Conservation (phyloP, 2,113 vertebrate species). For the Sander vitreus region DNA sequence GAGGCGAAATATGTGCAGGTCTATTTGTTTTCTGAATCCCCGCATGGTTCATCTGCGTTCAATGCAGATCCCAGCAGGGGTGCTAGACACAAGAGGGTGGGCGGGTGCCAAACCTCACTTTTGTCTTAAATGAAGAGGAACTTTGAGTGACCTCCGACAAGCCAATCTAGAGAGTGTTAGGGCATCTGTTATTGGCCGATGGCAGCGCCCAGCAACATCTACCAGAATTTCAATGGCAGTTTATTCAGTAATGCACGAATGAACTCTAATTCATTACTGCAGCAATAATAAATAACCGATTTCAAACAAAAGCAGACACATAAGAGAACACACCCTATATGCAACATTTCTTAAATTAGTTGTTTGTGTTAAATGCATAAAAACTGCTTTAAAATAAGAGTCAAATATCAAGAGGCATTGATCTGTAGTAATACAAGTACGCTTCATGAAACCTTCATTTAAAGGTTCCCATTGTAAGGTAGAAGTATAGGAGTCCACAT, state of each 20-base stretch:
- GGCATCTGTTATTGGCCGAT: constrained; percentile 30
- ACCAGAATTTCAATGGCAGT: not conserved
- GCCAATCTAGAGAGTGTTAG: not conserved
- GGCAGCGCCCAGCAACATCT: constrained; percentile 54
- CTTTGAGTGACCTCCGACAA: constrained; percentile 58
- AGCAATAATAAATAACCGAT: not conserved
- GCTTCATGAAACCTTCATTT: not conserved
- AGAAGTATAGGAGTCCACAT: not conserved
- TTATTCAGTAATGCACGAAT: not conserved
- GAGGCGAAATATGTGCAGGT: not conserved
- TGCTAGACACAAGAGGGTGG: constrained; percentile 62
- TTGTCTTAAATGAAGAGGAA: constrained; percentile 60
- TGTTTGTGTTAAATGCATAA: not conserved
- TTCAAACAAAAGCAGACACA: not conserved
- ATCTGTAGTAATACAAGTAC: not conserved
- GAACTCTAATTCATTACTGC: not conserved
- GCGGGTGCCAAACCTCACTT: constrained; percentile 44
- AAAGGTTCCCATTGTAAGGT: not conserved
- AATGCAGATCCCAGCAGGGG: constrained; percentile 67
- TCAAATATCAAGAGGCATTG: not conserved
- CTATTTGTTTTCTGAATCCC: constrained; percentile 47
- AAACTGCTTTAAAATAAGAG: not conserved
- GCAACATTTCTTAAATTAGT: not conserved
- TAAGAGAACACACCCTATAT: not conserved
- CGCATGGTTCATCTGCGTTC: constrained; percentile 61